Evolutionary conservation across 2,113 vertebrate genomes (phyloP).

Genomic region (Phaetusa simplex): DNA sequence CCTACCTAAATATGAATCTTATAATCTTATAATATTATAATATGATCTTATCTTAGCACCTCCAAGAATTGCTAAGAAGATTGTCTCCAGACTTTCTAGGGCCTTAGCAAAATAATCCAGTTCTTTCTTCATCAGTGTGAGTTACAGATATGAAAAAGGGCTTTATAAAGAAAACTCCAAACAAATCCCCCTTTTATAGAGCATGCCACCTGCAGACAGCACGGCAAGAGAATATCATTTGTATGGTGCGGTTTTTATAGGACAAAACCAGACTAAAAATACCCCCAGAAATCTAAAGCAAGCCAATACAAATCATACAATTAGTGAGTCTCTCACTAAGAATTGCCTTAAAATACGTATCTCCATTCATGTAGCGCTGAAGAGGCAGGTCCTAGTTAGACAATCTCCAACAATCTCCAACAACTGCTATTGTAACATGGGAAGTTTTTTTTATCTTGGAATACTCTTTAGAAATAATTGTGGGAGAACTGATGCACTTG

Average conservation of each 20-base stretch:
- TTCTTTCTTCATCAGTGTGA: conserved; percentile 85
- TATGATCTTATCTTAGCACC: too few species aligned
- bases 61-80: conserved; percentile 85
- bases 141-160: neutral
- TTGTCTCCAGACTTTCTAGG: conserved; percentile 82
- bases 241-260: neutral
- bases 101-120: conserved; percentile 89
- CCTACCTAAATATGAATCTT: neutral
- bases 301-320: neutral
- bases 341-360: neutral
- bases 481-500: neutral
- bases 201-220: neutral
- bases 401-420: neutral
- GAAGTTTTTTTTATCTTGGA: neutral
- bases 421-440: neutral
- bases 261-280: neutral
- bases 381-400: neutral
- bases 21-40: too few species aligned
- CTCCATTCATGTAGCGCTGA: neutral
- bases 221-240: neutral
- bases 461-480: neutral
- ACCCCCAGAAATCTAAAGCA: neutral
- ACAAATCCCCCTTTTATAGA: neutral
- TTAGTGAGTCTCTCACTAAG: neutral
- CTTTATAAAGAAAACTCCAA: neutral